A percentile compares a stretch with the other conserved stretches of the same genome.
Conservation (phyloP, 2,797 vertebrate species). For the Clarias laeviceps region DNA sequence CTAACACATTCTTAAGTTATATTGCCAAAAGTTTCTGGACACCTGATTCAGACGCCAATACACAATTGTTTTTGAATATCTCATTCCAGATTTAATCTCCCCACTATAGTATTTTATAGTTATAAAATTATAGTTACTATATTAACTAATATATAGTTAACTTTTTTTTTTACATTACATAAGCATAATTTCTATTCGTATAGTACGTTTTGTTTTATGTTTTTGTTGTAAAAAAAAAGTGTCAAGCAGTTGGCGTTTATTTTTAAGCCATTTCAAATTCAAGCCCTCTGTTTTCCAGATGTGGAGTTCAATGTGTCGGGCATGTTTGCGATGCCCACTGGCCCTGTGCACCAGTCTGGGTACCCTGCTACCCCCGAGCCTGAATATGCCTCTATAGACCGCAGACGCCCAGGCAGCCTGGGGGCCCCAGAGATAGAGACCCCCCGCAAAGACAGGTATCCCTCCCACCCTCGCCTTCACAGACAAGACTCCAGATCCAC, state of each 20-base stretch:
- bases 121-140: not conserved
- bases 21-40: not conserved
- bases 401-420: slow-evolving; percentile 88
- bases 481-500: slow-evolving; percentile 74
- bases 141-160: no score
- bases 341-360: slow-evolving; percentile 75
- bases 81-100: not conserved
- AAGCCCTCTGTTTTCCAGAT: slow-evolving; percentile 69
- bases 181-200: not conserved
- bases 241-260: not conserved
- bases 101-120: not conserved
- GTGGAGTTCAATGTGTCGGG: slow-evolving; percentile 97
- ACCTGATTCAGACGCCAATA: not conserved
- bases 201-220: not conserved
- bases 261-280: not conserved
- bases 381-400: slow-evolving; percentile 81
- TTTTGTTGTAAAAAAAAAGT: not conserved
- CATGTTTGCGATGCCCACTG: slow-evolving; percentile 82
- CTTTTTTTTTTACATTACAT: not conserved
- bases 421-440: slow-evolving; percentile 68
- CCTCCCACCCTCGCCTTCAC: slow-evolving; percentile 75
- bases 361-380: slow-evolving; percentile 74
- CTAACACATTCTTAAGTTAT: not conserved
- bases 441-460: slow-evolving; percentile 93
- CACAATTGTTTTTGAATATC: not conserved